phyloP scores from a whole-genome alignment of 2,797 vertebrate species.

The Hephaestus fuliginosus region DNA sequence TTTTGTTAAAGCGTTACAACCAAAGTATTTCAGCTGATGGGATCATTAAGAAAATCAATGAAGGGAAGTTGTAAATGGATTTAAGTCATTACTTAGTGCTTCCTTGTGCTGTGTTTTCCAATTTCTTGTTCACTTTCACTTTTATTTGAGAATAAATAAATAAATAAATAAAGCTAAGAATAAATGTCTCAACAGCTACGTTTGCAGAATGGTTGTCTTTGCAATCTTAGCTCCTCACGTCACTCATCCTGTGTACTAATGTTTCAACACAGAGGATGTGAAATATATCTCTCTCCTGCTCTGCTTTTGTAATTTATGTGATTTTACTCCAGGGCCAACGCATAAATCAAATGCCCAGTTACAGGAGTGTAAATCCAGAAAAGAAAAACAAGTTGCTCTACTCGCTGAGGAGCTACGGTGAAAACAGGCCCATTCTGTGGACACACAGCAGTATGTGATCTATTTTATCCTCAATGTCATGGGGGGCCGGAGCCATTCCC shows the following conservation, averaged over 20 bases:
- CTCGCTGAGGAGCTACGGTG: conserved; percentile 6
- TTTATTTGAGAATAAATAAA: not conserved
- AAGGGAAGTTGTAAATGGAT: not conserved
- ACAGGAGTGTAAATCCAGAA: conserved; percentile 54
- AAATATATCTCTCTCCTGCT: conserved; percentile 34
- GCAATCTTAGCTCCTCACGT: not conserved
- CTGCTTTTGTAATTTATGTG: conserved; percentile 54
- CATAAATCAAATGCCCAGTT: conserved; percentile 57
- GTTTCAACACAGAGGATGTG: conserved; percentile 36
- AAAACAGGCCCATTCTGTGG: conserved; percentile 24
- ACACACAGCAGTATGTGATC: not conserved
- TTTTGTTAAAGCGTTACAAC: not conserved
- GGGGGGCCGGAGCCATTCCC: no score
- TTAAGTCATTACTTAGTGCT: not conserved
- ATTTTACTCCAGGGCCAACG: conserved; percentile 28
- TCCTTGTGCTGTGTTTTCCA: not conserved
- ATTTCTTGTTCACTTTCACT: not conserved
- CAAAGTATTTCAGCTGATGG: not conserved
- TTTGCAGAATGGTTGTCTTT: not conserved
- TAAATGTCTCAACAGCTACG: not conserved
- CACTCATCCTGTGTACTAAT: conserved; percentile 21
- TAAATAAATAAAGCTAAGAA: not conserved
- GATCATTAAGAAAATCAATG: not conserved
- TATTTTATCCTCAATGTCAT: no score
- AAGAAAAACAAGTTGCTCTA: conserved; percentile 45